These are phyloP conservation scores for Mactra quadrangularis DNA, from an alignment of 1,140 invertebrate species.

Conservation along the genomic window DNA sequence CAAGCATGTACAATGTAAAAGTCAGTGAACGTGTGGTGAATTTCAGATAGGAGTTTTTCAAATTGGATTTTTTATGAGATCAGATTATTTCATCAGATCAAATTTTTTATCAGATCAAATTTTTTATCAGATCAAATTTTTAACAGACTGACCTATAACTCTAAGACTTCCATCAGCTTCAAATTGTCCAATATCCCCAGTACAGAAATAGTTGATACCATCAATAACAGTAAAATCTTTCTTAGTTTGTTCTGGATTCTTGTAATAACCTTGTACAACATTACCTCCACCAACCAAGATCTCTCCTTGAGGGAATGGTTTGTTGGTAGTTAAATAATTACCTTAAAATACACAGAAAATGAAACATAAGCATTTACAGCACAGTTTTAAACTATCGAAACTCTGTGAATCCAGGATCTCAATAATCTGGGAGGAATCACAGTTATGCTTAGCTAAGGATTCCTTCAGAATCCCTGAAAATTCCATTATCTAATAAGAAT, in stretches of 20 bases:
- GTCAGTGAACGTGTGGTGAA: no score
- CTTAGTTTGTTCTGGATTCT: conserved; percentile 93
- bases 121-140: no score
- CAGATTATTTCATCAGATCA: no score
- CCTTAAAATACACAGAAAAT: conserved; percentile 72
- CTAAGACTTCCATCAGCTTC: conserved; percentile 96
- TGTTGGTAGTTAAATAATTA: conserved; percentile 94
- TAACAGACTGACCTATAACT: conserved; percentile 93
- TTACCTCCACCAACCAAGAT: conserved; percentile 95
- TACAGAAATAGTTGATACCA: conserved; percentile 90
- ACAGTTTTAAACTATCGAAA: neutral
- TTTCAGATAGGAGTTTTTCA: no score
- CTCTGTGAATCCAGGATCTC: neutral
- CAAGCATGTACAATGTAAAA: no score
- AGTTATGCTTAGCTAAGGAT: no score
- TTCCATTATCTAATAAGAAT: no score
- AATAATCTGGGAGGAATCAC: no score
- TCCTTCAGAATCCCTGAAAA: no score
- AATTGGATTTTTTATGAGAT: no score
- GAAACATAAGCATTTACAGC: neutral
- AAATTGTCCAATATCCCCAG: conserved; percentile 98
- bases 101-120: no score
- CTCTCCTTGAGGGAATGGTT: conserved; percentile 96
- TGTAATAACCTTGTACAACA: conserved; percentile 97
- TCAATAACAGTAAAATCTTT: conserved; percentile 93